Conservation (phyloP, 1,140 invertebrate genomes). For the Polypedilum pembai region DNA sequence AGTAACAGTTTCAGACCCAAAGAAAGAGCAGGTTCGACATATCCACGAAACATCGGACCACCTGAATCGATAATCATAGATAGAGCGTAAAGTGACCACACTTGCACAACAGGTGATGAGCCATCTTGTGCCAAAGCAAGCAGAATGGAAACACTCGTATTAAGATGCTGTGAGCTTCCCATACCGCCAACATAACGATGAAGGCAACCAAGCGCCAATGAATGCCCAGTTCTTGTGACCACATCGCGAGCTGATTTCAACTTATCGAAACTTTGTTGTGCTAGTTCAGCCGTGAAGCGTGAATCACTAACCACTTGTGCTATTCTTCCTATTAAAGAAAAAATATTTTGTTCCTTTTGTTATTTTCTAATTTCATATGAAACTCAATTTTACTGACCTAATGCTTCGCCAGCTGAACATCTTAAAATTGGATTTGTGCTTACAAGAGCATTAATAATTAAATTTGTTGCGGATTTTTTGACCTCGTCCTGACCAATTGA, state of each 20-base stretch:
- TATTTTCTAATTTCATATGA: constrained; percentile 31
- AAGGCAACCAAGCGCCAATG: constrained; percentile 83
- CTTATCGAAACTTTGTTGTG: constrained; percentile 84
- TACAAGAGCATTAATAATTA: constrained; percentile 72
- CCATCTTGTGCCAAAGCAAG: constrained; percentile 88
- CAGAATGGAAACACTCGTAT: constrained; percentile 88
- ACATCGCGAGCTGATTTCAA: constrained; percentile 83
- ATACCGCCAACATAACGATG: constrained; percentile 86
- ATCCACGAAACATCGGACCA: constrained; percentile 95
- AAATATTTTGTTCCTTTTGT: constrained; percentile 29
- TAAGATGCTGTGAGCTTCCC: constrained; percentile 85
- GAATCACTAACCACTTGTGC: constrained; percentile 80
- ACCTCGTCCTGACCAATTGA: constrained; percentile 84
- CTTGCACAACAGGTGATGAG: constrained; percentile 51
- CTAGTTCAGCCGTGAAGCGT: constrained; percentile 82
- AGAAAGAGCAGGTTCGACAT: constrained; percentile 89
- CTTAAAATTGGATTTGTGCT: constrained; percentile 78
- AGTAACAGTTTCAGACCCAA: constrained; percentile 83
- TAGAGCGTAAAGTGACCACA: constrained; percentile 93
- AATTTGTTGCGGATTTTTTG: constrained; percentile 70
- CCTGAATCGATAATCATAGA: constrained; percentile 94
- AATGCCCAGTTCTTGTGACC: constrained; percentile 82
- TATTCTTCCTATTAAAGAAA: constrained; percentile 47
- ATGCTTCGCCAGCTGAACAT: constrained; percentile 78
- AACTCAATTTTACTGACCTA: constrained; percentile 64